A percentile compares a stretch with the other conserved stretches of the same genome.
Evolutionary conservation across 2,113 vertebrate species (phyloP).

Genomic region (Callocephalon fimbriatum): DNA sequence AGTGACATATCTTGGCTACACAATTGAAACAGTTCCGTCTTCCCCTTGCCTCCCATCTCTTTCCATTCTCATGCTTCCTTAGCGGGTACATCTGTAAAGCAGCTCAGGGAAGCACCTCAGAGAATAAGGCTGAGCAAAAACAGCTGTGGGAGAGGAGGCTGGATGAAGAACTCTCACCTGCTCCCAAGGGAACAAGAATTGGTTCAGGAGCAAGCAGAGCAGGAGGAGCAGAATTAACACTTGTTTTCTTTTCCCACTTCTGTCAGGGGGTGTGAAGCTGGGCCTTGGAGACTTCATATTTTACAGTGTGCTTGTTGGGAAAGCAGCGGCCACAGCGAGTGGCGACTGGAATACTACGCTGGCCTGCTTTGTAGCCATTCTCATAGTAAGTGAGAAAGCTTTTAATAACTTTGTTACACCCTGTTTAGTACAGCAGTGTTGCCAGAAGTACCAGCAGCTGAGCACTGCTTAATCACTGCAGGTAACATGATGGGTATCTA

Average conservation of each 20-base stretch:
- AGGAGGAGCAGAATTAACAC: not conserved
- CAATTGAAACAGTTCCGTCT: not conserved
- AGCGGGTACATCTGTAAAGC: not conserved
- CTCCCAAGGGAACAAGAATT: not conserved
- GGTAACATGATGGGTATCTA: not conserved
- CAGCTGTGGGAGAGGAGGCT: not conserved
- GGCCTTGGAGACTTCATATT: constrained; percentile 99
- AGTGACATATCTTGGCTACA: not conserved
- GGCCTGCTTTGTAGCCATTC: constrained; percentile 97
- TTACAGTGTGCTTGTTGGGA: constrained; percentile 98
- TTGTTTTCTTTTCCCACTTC: not conserved
- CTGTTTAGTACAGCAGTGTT: not conserved
- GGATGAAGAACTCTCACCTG: not conserved
- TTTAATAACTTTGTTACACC: not conserved
- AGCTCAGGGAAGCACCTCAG: not conserved
- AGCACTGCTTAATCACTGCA: not conserved
- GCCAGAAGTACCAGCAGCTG: not conserved
- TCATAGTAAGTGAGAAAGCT: constrained; percentile 86
- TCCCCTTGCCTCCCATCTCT: not conserved
- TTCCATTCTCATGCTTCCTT: not conserved
- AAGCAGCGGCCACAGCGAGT: constrained; percentile 89
- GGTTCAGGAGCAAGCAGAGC: not conserved
- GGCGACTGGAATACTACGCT: constrained; percentile 98
- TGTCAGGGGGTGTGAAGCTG: constrained; percentile 91
- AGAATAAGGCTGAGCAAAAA: not conserved